Evolutionary conservation across 1,140 invertebrate species (phyloP), one percentile per base, ranked within the genome.

Genomic region (Drosophila punjabiensis): DNA sequence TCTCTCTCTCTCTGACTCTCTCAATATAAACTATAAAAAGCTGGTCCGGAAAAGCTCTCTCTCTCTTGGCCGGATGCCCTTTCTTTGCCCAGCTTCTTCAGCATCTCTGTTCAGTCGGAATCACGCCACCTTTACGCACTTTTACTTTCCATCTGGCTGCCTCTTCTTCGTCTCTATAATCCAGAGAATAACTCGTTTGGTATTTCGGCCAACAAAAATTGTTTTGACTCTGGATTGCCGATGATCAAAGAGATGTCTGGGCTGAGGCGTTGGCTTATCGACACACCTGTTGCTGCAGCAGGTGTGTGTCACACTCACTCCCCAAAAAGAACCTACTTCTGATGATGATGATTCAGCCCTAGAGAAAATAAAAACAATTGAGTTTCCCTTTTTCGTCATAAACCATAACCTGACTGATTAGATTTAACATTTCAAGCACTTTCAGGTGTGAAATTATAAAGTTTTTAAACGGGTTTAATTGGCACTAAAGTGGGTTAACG

Each of bases 121-220:
- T 86, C 75, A 82, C 62, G 82, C 76, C 70, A 86, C 76, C 58
- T 79, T 78, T 79, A 68, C 76, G 33, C 61, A 69, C 70, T 86
- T 87, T 86, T 86, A 79, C 79, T 85, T 79, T 79, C 47, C 69
- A 79, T 53, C 78, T 50, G 47, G 4, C 56, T 20, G 30, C 66
- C 53, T 73, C 32, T 69, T 47, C 48, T 16, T 37, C 33, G 33
- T 35, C 61, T 63, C 24, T 13, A 14, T 53, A 33, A n/a, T 43
- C 14, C 13, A n/a, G 20, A 28, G 52, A 61, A 74, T 73, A 74
- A 74, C 70, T 52, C 35, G 70, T 73, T 73, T 71, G 35, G 53
- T 56, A 56, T 56, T 24, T 71, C 14, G 65, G 66, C 43, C 47
- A 47, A 20, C 68, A 37, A 14, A 65, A 56, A 55, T 60, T 73